phyloP scores from a whole-genome alignment of 2,797 vertebrate species.

The Ceryle rudis region DNA sequence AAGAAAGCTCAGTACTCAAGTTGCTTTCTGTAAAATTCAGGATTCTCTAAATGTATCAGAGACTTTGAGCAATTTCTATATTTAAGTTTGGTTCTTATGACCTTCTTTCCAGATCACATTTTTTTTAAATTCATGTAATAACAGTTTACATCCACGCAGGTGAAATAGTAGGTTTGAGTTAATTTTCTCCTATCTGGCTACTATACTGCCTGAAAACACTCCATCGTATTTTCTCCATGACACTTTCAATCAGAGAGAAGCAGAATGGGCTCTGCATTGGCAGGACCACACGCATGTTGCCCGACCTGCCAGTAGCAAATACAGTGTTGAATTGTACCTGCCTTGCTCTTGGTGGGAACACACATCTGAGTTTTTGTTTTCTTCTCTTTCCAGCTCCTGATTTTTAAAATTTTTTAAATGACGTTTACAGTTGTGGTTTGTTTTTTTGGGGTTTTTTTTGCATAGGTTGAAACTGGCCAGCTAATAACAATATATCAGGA shows the following conservation, averaged over 20 bases:
- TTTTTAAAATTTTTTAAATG: background rate
- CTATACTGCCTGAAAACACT: background rate
- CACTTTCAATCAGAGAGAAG: background rate
- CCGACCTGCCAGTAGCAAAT: background rate
- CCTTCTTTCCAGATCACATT: background rate
- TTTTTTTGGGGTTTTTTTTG: background rate
- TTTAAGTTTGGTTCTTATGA: background rate
- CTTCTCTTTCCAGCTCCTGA: background rate
- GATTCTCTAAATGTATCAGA: background rate
- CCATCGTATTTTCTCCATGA: background rate
- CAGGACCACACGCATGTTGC: fast-evolving
- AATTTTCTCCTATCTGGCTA: background rate
- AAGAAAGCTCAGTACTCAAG: background rate
- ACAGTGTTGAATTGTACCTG: background rate
- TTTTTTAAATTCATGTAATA: background rate
- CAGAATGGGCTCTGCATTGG: background rate
- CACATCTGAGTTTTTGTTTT: background rate
- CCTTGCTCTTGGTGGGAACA: background rate
- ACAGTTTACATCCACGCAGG: background rate
- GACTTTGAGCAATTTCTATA: background rate
- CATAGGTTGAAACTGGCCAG: background rate
- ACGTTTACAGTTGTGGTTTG: background rate
- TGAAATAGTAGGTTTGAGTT: background rate
- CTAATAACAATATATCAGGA: background rate
- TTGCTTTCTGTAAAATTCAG: background rate